Conservation (phyloP, 2,113 vertebrate species). For the Tinamus guttatus region DNA sequence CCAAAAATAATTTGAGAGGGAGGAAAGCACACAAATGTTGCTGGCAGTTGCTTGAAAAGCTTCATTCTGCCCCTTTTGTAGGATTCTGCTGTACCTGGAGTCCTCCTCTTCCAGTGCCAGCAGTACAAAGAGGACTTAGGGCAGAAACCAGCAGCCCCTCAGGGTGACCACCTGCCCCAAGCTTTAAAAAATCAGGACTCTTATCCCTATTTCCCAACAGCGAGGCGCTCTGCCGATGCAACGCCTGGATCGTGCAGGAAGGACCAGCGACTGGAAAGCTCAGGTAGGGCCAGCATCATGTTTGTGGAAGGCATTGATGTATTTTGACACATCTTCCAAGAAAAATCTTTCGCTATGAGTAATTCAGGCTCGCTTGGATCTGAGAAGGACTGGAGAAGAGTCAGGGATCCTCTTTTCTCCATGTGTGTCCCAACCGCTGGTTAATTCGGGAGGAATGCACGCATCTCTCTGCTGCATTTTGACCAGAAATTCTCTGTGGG, state of each 20-base stretch:
- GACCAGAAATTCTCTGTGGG: neutral
- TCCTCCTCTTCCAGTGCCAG: neutral
- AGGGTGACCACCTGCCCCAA: accelerated
- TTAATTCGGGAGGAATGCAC: neutral
- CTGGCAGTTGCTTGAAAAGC: neutral
- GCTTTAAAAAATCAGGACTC: neutral
- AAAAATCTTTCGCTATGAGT: accelerated
- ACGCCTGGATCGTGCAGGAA: neutral
- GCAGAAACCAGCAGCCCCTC: neutral
- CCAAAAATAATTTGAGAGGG: neutral
- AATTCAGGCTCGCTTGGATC: neutral
- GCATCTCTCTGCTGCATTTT: neutral
- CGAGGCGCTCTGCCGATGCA: accelerated
- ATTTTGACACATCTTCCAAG: neutral
- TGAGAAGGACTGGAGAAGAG: neutral
- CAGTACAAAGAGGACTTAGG: neutral
- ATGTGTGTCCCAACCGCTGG: accelerated
- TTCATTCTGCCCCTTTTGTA: neutral
- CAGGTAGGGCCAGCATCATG: neutral
- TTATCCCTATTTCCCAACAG: neutral
- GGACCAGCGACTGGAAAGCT: neutral
- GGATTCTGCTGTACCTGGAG: neutral
- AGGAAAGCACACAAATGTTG: accelerated
- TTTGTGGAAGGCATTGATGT: accelerated
- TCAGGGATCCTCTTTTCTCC: accelerated